phyloP scores from a whole-genome alignment of 2,888 invertebrate genomes.

The Corythucha ciliata region DNA sequence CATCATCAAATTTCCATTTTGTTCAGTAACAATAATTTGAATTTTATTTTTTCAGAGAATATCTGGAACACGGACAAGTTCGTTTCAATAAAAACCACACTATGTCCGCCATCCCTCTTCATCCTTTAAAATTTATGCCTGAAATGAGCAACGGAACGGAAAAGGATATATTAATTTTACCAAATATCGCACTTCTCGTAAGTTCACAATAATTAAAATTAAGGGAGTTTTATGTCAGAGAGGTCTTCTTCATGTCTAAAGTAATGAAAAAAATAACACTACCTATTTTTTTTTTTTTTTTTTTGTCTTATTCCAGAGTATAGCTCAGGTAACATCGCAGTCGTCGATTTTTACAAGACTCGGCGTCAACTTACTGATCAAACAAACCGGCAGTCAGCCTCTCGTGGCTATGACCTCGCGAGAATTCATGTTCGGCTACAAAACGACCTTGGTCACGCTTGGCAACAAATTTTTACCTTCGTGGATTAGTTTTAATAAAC shows the following conservation, averaged over 20 bases:
- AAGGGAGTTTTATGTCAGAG: neutral
- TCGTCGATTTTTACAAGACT: conserved; percentile 55
- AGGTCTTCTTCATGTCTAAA: neutral
- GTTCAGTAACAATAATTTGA: too few relatives aligned
- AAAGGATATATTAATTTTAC: conserved; percentile 63
- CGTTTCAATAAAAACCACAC: conserved; percentile 69
- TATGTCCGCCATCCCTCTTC: conserved; percentile 56
- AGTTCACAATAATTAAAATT: conserved; percentile 42
- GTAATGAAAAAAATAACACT: neutral
- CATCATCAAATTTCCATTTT: too few relatives aligned
- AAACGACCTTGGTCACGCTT: conserved; percentile 68
- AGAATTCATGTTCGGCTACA: conserved; percentile 84
- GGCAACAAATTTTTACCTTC: conserved; percentile 73
- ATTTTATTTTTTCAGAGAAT: conserved; percentile 50
- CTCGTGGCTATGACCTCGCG: conserved; percentile 69
- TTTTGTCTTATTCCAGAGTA: conserved; percentile 52
- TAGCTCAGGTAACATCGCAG: conserved; percentile 64
- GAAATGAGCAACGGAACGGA: conserved; percentile 67
- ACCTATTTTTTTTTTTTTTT: conserved; percentile 9
- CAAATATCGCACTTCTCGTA: conserved; percentile 78
- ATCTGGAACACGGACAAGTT: conserved; percentile 57
- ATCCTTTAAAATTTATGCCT: conserved; percentile 66
- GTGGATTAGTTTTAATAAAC: conserved; percentile 78
- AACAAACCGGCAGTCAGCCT: conserved; percentile 57
- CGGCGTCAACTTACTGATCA: conserved; percentile 61